Evolutionary conservation across 1,140 invertebrate species (phyloP).

Genomic region (Idris sp.): DNA sequence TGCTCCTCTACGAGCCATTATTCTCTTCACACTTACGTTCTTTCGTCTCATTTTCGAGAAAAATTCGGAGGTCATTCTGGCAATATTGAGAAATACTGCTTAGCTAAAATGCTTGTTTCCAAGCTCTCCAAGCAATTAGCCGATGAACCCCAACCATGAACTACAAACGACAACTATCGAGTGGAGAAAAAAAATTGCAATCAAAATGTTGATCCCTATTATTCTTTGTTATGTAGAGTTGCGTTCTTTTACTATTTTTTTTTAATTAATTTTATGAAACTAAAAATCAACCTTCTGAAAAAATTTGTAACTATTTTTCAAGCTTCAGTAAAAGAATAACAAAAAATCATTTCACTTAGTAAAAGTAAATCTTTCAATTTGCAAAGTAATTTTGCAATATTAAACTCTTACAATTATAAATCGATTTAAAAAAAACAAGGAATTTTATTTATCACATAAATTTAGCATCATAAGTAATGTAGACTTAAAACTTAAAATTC

Average conservation of each 20-base stretch:
- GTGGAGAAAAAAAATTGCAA: slow-evolving; percentile 35
- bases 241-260: slow-evolving; percentile 2
- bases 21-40: slow-evolving; percentile 30
- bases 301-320: too few relatives aligned
- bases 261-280: too few relatives aligned
- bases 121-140: slow-evolving; percentile 39
- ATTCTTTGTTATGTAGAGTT: slow-evolving; percentile 2
- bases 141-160: slow-evolving; percentile 24
- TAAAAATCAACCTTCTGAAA: too few relatives aligned
- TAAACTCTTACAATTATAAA: too few relatives aligned
- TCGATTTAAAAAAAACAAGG: too few relatives aligned
- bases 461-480: neutral
- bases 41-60: slow-evolving; percentile 36
- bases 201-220: slow-evolving; percentile 15
- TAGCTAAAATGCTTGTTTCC: slow-evolving; percentile 17
- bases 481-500: too few relatives aligned
- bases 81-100: slow-evolving; percentile 30
- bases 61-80: slow-evolving; percentile 16
- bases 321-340: too few relatives aligned
- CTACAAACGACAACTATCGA: slow-evolving; percentile 32
- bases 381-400: too few relatives aligned
- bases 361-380: too few relatives aligned
- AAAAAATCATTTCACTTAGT: too few relatives aligned
- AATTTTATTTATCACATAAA: too few relatives aligned
- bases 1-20: slow-evolving; percentile 27